These are phyloP conservation scores for Micrasema longulum DNA, from an alignment of 1,140 invertebrate species.

Conservation along the genomic window DNA sequence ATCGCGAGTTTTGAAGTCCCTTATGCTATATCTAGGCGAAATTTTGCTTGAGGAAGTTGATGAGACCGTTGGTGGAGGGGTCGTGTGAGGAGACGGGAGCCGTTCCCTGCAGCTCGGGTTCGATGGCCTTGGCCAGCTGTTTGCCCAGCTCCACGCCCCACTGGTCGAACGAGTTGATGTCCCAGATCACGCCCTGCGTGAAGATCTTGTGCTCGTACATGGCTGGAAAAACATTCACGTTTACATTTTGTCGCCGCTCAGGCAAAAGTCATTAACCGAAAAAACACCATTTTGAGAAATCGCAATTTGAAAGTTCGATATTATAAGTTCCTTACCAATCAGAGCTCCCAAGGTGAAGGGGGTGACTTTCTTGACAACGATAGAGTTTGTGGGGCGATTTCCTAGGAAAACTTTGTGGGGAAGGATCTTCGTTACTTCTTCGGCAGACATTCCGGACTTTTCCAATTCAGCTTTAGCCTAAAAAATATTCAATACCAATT, in stretches of 20 bases:
- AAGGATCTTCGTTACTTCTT: conserved; percentile 82
- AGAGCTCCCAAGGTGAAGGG: conserved; percentile 95
- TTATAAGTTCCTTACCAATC: conserved; percentile 80
- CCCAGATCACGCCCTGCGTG: conserved; percentile 98
- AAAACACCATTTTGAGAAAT: no score
- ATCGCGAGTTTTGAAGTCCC: not conserved
- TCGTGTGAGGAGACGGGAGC: conserved; percentile 80
- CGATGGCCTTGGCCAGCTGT: conserved; percentile 96
- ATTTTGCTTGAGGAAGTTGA: conserved; percentile 90
- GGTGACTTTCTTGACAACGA: conserved; percentile 92
- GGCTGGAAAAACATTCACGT: conserved; percentile 71
- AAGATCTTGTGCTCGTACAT: conserved; percentile 99
- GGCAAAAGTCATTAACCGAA: no score
- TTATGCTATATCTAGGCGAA: conserved; percentile 52
- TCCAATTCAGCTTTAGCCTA: conserved; percentile 79
- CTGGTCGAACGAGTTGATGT: conserved; percentile 99
- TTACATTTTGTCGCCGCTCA: no score
- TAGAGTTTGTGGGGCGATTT: conserved; percentile 97
- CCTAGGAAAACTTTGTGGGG: conserved; percentile 98
- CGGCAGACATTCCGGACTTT: conserved; percentile 77
- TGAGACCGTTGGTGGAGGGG: conserved; percentile 92
- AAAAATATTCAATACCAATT: conserved; percentile 7
- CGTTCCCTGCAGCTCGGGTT: conserved; percentile 86
- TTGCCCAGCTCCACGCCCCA: conserved; percentile 99
- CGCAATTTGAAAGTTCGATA: not conserved